phyloP scores from a whole-genome alignment of 2,888 invertebrate genomes.

The Sisyra terminalis region DNA sequence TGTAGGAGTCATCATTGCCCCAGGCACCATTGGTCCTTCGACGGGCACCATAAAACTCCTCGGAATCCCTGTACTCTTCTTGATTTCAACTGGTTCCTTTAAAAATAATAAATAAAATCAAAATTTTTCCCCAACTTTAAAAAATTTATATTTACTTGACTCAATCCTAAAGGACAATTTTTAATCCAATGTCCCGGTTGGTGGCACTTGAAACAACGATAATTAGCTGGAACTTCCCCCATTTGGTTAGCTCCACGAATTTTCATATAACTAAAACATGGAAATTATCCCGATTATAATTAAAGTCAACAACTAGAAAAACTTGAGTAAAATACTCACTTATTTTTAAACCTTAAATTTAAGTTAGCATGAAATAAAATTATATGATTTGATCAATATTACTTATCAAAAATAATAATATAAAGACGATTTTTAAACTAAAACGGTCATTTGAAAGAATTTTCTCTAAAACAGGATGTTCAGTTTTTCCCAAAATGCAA shows the following conservation, averaged over 20 bases:
- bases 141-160: slow-evolving; percentile 25
- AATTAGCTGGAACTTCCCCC: slow-evolving; percentile 80
- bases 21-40: slow-evolving; percentile 74
- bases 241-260: slow-evolving; percentile 76
- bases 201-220: slow-evolving; percentile 88
- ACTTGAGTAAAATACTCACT: slow-evolving; percentile 14
- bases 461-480: too few relatives aligned
- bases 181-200: slow-evolving; percentile 95
- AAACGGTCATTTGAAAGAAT: too few relatives aligned
- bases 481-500: too few relatives aligned
- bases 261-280: slow-evolving; percentile 77
- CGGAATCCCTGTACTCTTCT: slow-evolving; percentile 94
- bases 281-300: too few relatives aligned
- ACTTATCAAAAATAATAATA: too few relatives aligned
- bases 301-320: too few relatives aligned
- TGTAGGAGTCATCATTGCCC: slow-evolving; percentile 79
- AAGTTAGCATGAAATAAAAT: slow-evolving; percentile 8
- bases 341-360: slow-evolving; percentile 17
- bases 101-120: slow-evolving; percentile 12
- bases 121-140: not conserved
- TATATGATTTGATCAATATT: too few relatives aligned
- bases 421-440: too few relatives aligned
- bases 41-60: slow-evolving; percentile 89
- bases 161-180: slow-evolving; percentile 67
- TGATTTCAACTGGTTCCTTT: slow-evolving; percentile 59